Conservation (phyloP, 2,113 vertebrate genomes). For the Mungos mungo region DNA sequence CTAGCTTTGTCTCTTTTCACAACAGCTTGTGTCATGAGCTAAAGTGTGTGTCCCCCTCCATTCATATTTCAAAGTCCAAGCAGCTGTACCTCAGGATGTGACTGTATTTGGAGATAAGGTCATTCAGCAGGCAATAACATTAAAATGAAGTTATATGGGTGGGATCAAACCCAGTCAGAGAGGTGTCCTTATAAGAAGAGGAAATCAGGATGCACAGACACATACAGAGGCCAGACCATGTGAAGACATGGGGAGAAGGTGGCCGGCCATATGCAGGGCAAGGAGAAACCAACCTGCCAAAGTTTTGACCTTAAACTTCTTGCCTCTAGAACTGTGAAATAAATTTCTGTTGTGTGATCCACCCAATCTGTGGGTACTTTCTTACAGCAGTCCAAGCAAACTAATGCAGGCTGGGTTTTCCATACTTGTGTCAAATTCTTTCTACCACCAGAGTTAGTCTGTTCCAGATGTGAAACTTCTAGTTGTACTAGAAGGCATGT, state of each 20-base stretch:
- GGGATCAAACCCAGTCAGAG: neutral
- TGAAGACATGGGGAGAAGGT: neutral
- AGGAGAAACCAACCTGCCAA: neutral
- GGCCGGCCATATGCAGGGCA: neutral
- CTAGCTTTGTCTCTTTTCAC: neutral
- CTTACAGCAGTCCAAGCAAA: neutral
- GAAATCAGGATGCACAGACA: neutral
- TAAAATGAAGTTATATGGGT: neutral
- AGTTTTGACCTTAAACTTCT: neutral
- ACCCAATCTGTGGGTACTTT: neutral
- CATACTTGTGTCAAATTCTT: neutral
- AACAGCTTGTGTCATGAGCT: neutral
- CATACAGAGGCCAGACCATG: neutral
- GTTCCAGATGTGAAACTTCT: neutral
- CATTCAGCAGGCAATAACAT: neutral
- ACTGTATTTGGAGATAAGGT: neutral
- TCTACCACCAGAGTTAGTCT: neutral
- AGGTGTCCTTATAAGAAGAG: neutral
- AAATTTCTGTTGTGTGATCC: neutral
- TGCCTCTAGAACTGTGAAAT: neutral
- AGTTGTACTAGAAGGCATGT: neutral
- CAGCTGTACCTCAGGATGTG: neutral
- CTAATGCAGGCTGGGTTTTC: neutral
- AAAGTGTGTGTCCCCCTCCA: neutral
- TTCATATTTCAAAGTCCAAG: neutral